These are phyloP conservation scores for Parotocinclus haroldoi DNA, from an alignment of 2,797 vertebrate genomes.

Conservation along the genomic window DNA sequence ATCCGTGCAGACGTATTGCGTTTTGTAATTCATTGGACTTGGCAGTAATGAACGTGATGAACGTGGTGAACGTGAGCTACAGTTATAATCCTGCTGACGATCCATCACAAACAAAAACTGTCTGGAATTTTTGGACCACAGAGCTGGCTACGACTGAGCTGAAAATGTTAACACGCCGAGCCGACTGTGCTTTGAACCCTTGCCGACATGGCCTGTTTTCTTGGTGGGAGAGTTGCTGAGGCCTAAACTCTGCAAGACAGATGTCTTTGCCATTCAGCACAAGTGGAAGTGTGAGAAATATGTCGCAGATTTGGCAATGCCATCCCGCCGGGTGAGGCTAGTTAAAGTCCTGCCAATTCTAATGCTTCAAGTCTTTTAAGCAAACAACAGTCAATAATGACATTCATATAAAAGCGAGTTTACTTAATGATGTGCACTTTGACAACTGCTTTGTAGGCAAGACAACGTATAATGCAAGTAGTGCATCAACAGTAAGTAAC, in stretches of 20 bases:
- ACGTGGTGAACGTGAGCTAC: background rate
- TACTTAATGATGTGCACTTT: no score
- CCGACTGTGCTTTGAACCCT: slow-evolving; percentile 31
- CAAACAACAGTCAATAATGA: background rate
- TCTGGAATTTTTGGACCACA: slow-evolving; percentile 24
- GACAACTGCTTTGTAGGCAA: no score
- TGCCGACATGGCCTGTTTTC: slow-evolving; percentile 1
- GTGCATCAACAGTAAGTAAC: no score
- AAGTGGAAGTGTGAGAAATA: slow-evolving; percentile 18
- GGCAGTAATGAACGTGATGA: background rate
- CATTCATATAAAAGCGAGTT: no score
- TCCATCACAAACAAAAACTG: slow-evolving; percentile 27
- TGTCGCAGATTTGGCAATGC: background rate
- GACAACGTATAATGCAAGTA: no score
- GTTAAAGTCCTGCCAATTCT: background rate
- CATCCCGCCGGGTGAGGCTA: background rate
- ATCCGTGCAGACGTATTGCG: background rate
- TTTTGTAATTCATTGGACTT: background rate
- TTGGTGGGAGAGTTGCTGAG: background rate
- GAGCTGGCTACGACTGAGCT: slow-evolving; percentile 16
- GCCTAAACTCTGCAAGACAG: slow-evolving; percentile 16
- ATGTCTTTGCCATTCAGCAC: slow-evolving; percentile 26
- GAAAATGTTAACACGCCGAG: slow-evolving; percentile 30
- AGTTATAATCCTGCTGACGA: slow-evolving; percentile 32
- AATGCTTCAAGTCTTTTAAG: background rate